These are phyloP conservation scores for Ispidina picta DNA, from an alignment of 2,797 vertebrate species.

Conservation along the genomic window DNA sequence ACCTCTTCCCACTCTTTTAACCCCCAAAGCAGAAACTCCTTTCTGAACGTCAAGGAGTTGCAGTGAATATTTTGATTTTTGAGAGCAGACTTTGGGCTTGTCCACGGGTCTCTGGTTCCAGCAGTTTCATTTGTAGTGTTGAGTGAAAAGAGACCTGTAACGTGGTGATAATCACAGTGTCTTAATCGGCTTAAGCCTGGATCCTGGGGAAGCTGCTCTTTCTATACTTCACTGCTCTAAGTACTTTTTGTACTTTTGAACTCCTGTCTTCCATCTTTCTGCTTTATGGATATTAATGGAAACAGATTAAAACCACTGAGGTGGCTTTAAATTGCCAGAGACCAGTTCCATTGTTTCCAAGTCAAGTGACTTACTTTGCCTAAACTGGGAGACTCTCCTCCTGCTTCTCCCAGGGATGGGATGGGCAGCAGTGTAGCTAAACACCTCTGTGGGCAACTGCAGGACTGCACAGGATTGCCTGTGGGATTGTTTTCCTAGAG, in stretches of 20 bases:
- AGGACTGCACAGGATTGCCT: background rate
- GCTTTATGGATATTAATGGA: conserved; percentile 40
- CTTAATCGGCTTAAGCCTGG: conserved; percentile 27
- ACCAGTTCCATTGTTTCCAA: background rate
- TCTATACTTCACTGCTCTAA: conserved; percentile 34
- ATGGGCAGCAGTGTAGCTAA: background rate
- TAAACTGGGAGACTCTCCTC: background rate
- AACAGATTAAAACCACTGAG: conserved; percentile 44
- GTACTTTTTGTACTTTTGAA: conserved; percentile 59
- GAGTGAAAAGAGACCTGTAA: conserved; percentile 8
- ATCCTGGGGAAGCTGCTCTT: conserved; percentile 37
- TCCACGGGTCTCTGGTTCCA: background rate
- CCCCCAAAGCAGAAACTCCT: background rate
- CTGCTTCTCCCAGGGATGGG: background rate
- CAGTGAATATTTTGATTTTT: background rate
- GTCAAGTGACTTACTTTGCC: background rate
- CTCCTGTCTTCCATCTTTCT: conserved; percentile 42
- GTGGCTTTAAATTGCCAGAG: conserved; percentile 18
- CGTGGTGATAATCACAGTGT: conserved; percentile 31
- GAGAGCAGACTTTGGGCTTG: background rate
- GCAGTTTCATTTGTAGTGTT: background rate
- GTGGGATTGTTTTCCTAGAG: background rate
- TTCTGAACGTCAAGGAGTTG: background rate
- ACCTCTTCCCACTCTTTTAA: conserved; percentile 24
- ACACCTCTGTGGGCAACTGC: background rate